A percentile compares a stretch with the other conserved stretches of the same genome.
phyloP scores from a whole-genome alignment of 64 coral and sea anemone genomes.

The Pocillopora damicornis region DNA sequence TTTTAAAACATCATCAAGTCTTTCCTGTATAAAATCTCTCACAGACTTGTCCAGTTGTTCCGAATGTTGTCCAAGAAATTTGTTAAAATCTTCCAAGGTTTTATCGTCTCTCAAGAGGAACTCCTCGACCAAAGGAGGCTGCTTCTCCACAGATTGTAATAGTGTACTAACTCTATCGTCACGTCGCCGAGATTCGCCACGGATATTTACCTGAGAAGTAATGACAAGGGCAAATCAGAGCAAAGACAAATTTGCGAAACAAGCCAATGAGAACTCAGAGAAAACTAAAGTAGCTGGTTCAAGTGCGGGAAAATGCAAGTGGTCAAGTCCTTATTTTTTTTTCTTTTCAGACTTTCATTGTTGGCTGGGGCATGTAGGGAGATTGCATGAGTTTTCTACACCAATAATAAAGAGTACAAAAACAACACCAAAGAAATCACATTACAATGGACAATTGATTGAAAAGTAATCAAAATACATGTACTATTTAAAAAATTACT shows the following conservation, averaged over 20 bases:
- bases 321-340: too few relatives aligned
- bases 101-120: constrained; percentile 79
- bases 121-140: constrained; percentile 61
- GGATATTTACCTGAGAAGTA: constrained; percentile 67
- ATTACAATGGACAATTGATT: too few relatives aligned
- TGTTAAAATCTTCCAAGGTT: constrained; percentile 46
- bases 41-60: constrained; percentile 17
- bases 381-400: too few relatives aligned
- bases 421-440: too few relatives aligned
- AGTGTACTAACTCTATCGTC: constrained; percentile 37
- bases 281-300: too few relatives aligned
- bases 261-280: too few relatives aligned
- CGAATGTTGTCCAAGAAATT: constrained; percentile 34
- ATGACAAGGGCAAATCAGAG: background rate
- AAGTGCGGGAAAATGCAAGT: too few relatives aligned
- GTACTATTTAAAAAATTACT: too few relatives aligned
- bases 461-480: too few relatives aligned
- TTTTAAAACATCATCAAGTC: background rate
- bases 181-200: constrained; percentile 37
- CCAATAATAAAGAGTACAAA: too few relatives aligned
- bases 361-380: too few relatives aligned
- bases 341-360: too few relatives aligned
- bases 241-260: background rate
- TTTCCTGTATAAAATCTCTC: constrained; percentile 19
- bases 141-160: constrained; percentile 13